Base-by-base conservation (phyloP, 2,888 invertebrate genomes). In the Eristalinus aeneus region DNA sequence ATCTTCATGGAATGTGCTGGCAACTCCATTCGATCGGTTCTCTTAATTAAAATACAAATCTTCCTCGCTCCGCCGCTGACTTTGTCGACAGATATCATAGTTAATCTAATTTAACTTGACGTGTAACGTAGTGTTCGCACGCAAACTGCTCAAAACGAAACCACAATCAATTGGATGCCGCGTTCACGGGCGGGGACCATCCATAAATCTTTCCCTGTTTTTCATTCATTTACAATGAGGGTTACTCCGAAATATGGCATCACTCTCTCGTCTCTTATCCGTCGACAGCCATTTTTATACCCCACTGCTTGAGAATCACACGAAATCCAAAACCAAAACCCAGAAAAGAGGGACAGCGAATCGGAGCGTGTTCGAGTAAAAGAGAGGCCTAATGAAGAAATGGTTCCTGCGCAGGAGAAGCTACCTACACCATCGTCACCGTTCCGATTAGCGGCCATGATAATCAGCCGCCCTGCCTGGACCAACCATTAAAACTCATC, bases 161-260 rank as follows among this genome's bases (percentile, higher is more conserved):
- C 81, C 81, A 64, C 77, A 82, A 74, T 86, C 73, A 86, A 73
- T 56, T 58, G 46, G 72, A 36, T 76, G 72, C 68, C 67, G 39
- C 46, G 12, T 69, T 63, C 75, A 46, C 58, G 10, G 63, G 63
- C 76, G 56, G 56, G 54, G 64, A 32, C n/a, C 32, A 36, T 34
- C 16, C 71, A 78, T 86, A 86, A 81, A 82, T 86, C 82, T 77
- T 82, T 12, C 22, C 82, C 82, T 69, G 77, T 86, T 86, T 86
- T 74, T 36, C 82, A 73, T 63, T 86, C 74, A 75, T 75, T 64
- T 76, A 60, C 67, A 77, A 73, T 65, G 61, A 58, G 67, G 39
- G 39, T 74, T 68, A 58, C 60, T 53, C 53, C 27, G 12, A 65
- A 74, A 60, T 54, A 36, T 69, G 31, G 46, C 68, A 72, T 68